Base-by-base conservation (phyloP, 2,888 invertebrate species). In the Tenthredo scrophulariae region DNA sequence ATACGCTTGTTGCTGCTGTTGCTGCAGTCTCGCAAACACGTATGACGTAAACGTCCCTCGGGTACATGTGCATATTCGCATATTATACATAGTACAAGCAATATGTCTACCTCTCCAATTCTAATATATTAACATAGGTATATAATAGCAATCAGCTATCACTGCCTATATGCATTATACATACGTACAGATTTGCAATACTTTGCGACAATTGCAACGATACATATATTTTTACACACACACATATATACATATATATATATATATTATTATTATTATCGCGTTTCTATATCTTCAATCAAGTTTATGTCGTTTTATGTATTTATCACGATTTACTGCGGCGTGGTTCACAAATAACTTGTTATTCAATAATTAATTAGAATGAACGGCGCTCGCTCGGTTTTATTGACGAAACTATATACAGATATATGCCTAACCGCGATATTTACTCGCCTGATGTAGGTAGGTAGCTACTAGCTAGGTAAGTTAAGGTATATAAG, bases 321-420 rank as follows among this genome's bases (percentile, higher is more conserved):
- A 67, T 33, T 29, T 33, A 29, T 77, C 62, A 58, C 62, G 40
- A 74, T 50, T 40, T 62, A 62, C n/a, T 22, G 43, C 15, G 10
- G 26, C 9, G 13, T 29, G 62, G 37, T 2, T 80, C 62, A 29
- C 22, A 62, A 80, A 80, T 80, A 62, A 80, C 22, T 80, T 62
- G 80, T 58, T 80, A 62, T 80, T 50, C 67, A 62, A 40, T 40
- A 80, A 80, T 80, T 80, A 62, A 62, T 50, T 18, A 37, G 40
- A 40, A 50, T 50, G 62, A 80, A 80, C 80, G 77, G 54, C 40
- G 77, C 22, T 54, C 54, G 80, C 80, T 37, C 62, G 62, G 40
- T 80, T 40, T 40, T 62, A n/a, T 54, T n/a, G 75, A 46, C 10
- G 40, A 33, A 40, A 40, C 33, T 40, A 26, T 40, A 13, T 43